Evolutionary conservation across 2,113 vertebrate genomes (phyloP).

Genomic region (Delphinus delphis): DNA sequence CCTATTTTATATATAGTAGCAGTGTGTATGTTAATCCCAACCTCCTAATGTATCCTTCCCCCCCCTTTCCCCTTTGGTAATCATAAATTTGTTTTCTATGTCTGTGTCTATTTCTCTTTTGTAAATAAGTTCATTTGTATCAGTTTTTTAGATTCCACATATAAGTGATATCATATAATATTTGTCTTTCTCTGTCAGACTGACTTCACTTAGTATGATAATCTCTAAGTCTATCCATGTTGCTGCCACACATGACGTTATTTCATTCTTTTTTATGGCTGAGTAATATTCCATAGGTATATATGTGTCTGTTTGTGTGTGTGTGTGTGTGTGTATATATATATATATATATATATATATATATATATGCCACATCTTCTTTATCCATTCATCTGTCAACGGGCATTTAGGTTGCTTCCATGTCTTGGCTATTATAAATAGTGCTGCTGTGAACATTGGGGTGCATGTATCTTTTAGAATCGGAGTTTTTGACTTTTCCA

Average conservation of each 20-base stretch:
- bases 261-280: not conserved
- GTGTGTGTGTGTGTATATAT: not conserved
- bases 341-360: too few relatives aligned
- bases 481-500: too few relatives aligned
- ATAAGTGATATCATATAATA: not conserved
- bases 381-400: not conserved
- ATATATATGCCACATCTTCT: not conserved
- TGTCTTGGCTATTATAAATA: too few relatives aligned
- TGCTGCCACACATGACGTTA: not conserved
- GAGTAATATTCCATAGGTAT: not conserved
- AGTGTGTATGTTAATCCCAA: not conserved
- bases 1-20: not conserved
- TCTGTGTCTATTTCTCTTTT: not conserved
- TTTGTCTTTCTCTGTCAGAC: not conserved
- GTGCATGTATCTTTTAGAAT: too few relatives aligned
- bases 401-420: too few relatives aligned
- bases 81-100: not conserved
- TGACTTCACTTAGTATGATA: not conserved
- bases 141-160: not conserved
- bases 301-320: fast-evolving
- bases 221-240: not conserved
- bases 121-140: not conserved
- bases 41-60: not conserved
- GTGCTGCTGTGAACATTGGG: too few relatives aligned
- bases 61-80: not conserved